phyloP scores from a whole-genome alignment of 2,888 invertebrate genomes.

The Ophioninae sp. region DNA sequence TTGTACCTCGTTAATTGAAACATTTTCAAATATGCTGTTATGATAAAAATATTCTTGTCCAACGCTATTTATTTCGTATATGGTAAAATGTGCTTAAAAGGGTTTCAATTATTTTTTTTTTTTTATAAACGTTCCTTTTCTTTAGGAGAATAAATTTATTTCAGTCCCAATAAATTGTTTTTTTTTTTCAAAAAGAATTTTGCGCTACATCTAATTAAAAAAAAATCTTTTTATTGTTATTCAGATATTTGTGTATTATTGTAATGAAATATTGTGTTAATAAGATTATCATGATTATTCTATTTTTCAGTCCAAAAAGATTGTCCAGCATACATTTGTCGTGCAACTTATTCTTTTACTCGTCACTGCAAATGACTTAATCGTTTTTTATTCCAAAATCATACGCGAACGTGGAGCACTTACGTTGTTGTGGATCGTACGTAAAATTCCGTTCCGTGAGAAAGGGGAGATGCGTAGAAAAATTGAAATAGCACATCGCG shows the following conservation, averaged over 20 bases:
- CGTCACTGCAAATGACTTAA: neutral
- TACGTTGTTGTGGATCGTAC: slow-evolving; percentile 51
- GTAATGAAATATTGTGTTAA: neutral
- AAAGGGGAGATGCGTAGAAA: slow-evolving; percentile 50
- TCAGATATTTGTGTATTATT: neutral
- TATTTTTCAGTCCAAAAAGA: too few species aligned
- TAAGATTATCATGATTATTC: too few species aligned
- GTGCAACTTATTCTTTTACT: neutral
- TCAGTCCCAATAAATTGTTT: neutral
- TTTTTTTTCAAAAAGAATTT: neutral
- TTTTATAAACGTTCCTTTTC: neutral
- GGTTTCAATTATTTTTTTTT: neutral
- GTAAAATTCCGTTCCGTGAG: slow-evolving; percentile 43
- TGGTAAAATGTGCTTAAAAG: neutral
- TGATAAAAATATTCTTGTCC: neutral
- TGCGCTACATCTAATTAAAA: neutral
- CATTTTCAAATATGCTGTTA: neutral
- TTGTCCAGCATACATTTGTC: neutral
- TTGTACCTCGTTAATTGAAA: too few species aligned
- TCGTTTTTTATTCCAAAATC: neutral
- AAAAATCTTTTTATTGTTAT: neutral
- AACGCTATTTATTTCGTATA: neutral
- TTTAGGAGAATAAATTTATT: neutral
- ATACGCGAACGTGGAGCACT: slow-evolving; percentile 25
- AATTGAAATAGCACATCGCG: slow-evolving; percentile 34